These are phyloP conservation scores for Hemitrygon akajei DNA, from an alignment of 2,797 vertebrate genomes.

Conservation along the genomic window DNA sequence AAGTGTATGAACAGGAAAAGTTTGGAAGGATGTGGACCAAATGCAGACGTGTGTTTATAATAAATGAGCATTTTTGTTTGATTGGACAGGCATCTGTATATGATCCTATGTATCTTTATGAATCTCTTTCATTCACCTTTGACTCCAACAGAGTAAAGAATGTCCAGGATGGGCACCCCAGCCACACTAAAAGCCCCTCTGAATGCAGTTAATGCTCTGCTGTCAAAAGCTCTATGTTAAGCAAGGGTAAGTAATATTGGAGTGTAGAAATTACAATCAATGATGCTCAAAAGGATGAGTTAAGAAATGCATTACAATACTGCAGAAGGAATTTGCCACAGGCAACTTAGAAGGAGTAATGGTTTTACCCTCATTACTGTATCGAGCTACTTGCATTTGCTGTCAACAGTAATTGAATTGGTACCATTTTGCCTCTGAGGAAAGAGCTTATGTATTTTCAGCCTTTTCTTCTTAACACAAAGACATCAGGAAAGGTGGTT, in stretches of 20 bases:
- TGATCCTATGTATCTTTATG: too few relatives aligned
- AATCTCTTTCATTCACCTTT: neutral
- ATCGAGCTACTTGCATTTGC: neutral
- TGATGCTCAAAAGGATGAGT: neutral
- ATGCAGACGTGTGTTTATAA: too few relatives aligned
- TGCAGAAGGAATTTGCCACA: neutral
- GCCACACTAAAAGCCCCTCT: neutral
- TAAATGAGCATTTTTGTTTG: too few relatives aligned
- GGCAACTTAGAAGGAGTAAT: neutral
- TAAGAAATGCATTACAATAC: neutral
- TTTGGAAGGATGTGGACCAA: too few relatives aligned
- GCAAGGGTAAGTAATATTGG: neutral
- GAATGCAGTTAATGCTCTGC: neutral
- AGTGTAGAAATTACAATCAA: neutral
- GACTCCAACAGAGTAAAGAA: neutral
- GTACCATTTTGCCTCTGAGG: neutral
- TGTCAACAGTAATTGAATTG: neutral
- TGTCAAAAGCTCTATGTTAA: neutral
- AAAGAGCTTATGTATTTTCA: too few relatives aligned
- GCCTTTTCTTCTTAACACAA: neutral
- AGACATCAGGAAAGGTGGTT: neutral
- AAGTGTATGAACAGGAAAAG: too few relatives aligned
- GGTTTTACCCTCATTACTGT: neutral
- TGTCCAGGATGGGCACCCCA: neutral
- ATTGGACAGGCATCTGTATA: too few relatives aligned